Conservation (phyloP, 2,797 vertebrate genomes). For the Uromys caudimaculatus region DNA sequence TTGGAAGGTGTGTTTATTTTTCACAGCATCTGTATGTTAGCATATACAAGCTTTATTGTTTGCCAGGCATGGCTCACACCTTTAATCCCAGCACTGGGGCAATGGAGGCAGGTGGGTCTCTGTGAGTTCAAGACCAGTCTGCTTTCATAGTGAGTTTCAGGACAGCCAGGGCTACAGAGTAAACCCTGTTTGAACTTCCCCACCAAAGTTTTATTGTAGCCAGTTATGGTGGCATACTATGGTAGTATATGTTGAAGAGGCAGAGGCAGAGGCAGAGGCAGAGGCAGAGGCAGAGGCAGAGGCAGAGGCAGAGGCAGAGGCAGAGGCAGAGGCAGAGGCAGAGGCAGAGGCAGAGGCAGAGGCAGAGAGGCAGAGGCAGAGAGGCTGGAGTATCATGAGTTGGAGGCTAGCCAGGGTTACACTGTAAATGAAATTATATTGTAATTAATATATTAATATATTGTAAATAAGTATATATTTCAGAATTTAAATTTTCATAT, state of each 20-base stretch:
- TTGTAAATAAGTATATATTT: not conserved
- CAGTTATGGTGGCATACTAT: not conserved
- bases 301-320: too few relatives aligned
- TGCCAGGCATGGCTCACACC: not conserved
- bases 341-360: too few relatives aligned
- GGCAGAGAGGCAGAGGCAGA: not conserved
- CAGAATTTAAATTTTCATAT: not conserved
- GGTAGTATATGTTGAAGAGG: not conserved
- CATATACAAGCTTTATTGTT: not conserved
- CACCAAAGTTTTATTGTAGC: not conserved
- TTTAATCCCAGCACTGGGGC: not conserved
- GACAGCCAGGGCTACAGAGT: not conserved
- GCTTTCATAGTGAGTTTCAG: not conserved
- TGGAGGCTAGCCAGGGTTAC: not conserved
- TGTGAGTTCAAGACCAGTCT: not conserved
- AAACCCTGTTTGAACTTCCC: not conserved
- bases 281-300: too few relatives aligned
- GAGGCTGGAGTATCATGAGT: too few relatives aligned
- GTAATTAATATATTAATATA: too few relatives aligned
- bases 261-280: too few relatives aligned
- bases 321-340: too few relatives aligned
- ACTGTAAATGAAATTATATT: not conserved
- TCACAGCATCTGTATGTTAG: not conserved
- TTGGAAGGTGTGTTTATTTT: not conserved
- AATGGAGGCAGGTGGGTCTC: not conserved